phyloP scores from a whole-genome alignment of 2,113 vertebrate genomes.

The Sakesphorus luctuosus region DNA sequence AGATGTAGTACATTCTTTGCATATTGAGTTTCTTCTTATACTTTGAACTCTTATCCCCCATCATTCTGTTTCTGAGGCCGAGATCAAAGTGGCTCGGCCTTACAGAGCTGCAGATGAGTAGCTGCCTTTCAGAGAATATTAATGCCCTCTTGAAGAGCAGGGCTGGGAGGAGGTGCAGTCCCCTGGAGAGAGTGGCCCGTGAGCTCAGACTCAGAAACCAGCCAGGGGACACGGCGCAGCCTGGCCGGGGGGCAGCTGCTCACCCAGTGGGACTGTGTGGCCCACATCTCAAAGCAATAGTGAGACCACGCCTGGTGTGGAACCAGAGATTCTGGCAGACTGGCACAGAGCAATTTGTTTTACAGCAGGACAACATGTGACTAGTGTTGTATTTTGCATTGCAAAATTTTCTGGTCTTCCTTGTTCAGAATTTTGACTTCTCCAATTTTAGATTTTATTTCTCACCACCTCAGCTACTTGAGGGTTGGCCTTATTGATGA shows the following conservation, averaged over 20 bases:
- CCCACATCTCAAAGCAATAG: neutral
- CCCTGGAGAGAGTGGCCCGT: neutral
- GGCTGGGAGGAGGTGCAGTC: neutral
- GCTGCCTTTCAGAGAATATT: slow-evolving; percentile 9
- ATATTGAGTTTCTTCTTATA: slow-evolving; percentile 25
- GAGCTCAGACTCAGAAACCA: neutral
- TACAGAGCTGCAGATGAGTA: slow-evolving; percentile 51
- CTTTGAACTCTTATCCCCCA: slow-evolving; percentile 42
- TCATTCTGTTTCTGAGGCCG: slow-evolving; percentile 9
- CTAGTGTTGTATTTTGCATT: neutral
- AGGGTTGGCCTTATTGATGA: neutral
- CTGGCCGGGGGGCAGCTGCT: neutral
- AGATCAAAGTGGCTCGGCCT: slow-evolving; percentile 39
- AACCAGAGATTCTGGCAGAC: neutral
- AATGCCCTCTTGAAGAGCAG: slow-evolving; percentile 36
- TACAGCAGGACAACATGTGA: neutral
- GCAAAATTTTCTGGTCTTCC: neutral
- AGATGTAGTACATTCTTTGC: slow-evolving; percentile 48
- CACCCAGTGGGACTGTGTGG: neutral
- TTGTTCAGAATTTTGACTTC: neutral
- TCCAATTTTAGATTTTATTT: neutral
- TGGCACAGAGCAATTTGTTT: neutral
- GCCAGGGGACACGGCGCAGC: neutral
- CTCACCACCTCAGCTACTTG: neutral
- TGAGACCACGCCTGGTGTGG: neutral